Base-by-base conservation (phyloP, 2,797 vertebrate species). In the Oreonectes daqikongensis region DNA sequence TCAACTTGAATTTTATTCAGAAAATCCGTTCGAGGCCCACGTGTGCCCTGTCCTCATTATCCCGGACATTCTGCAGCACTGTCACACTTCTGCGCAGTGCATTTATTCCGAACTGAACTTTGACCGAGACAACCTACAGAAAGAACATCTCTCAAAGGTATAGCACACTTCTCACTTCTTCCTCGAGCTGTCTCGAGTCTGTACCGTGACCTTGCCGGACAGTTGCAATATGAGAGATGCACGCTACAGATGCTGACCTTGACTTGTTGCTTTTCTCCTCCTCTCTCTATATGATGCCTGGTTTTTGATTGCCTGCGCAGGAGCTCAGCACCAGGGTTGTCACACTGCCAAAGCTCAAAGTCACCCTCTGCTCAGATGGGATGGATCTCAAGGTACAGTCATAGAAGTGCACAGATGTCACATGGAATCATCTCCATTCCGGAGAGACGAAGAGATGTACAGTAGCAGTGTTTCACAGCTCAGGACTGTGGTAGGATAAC, bases 291-390 rank as follows among this genome's bases (percentile, higher is more conserved):
- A 73, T 80, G 78, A 81, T 74, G 69, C 78, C 64, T 80, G 85
- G 28, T 83, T 84, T 77, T 77, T 79, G 82, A 84, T 84, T 84
- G 71, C 80, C 70, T 72, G 76, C 28, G 77, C 75, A 75, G 63
- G 52, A 76, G 79, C 73, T 66, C 78, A 75, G 76, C 75, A 63
- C 60, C 40, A n/a, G 66, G 71, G 64, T 82, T 84, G 83, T 81
- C 80, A 84, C 74, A 69, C 69, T 70, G 85, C 83, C 83, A 84
- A 76, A 75, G 42, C 73, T 79, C 81, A 86, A 79, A 83, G 83
- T 84, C 78, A 86, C 85, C 85, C 81, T 84, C 66, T 71, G 46
- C 61, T 82, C 76, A 72, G 78, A 73, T 77, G 66, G 80, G 79
- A 65, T 55, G 77, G 74, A 75, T 80, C 83, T 83, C 69, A 77